phyloP scores from a whole-genome alignment of 2,113 vertebrate species.

The Alosa alosa region DNA sequence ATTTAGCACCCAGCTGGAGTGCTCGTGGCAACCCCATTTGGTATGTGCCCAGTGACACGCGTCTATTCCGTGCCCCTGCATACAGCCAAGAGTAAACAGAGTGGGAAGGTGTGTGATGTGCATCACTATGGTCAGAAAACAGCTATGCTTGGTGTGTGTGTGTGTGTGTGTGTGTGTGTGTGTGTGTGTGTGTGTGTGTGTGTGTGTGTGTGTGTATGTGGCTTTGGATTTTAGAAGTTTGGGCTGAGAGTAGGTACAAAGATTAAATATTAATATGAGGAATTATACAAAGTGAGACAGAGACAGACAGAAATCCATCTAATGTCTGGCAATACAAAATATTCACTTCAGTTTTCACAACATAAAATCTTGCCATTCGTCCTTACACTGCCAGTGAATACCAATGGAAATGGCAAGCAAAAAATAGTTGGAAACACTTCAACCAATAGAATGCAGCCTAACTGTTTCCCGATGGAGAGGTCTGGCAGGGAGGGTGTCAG shows the following conservation, averaged over 20 bases:
- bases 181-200: background rate
- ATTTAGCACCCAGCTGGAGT: background rate
- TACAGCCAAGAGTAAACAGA: constrained; percentile 24
- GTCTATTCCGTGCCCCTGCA: constrained; percentile 9
- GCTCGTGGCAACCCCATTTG: constrained; percentile 4
- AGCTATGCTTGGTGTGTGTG: background rate
- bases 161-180: too few relatives aligned
- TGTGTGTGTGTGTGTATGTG: background rate
- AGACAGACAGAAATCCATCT: background rate
- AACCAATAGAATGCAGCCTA: background rate
- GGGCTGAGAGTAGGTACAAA: background rate
- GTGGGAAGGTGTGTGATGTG: background rate
- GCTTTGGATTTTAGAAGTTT: background rate
- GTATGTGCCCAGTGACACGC: constrained; percentile 17
- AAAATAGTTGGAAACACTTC: background rate
- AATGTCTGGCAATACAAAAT: constrained; percentile 1
- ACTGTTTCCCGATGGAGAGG: background rate
- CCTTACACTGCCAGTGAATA: background rate
- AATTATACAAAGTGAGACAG: background rate
- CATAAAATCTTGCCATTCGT: background rate
- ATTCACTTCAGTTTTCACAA: background rate
- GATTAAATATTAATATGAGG: background rate
- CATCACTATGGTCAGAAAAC: background rate
- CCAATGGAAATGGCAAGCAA: background rate
- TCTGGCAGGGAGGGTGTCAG: background rate